phyloP scores from a whole-genome alignment of 1,140 invertebrate species.

The Drosophila sturtevanti region DNA sequence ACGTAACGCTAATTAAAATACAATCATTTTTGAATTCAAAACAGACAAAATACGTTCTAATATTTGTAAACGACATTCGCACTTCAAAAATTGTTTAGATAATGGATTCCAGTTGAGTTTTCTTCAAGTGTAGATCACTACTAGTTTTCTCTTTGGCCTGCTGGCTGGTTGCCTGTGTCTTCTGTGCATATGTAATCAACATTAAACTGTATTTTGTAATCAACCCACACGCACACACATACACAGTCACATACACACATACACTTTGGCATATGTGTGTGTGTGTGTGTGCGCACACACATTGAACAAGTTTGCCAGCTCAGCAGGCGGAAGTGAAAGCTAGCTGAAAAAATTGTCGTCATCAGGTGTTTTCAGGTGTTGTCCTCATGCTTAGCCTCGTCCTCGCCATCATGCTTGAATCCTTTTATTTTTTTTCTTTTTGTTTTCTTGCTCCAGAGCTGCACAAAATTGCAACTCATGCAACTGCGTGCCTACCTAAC shows the following conservation, averaged over 20 bases:
- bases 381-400: conserved; percentile 16
- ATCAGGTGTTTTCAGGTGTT: conserved; percentile 41
- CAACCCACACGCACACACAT: conserved; percentile 51
- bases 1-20: too few relatives aligned
- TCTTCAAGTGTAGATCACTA: conserved; percentile 10
- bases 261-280: neutral
- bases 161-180: conserved; percentile 32
- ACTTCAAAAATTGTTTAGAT: too few relatives aligned
- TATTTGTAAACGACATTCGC: too few relatives aligned
- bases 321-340: conserved; percentile 66
- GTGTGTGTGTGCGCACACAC: conserved; percentile 4
- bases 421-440: conserved; percentile 54
- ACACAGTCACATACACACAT: conserved; percentile 18
- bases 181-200: conserved; percentile 75
- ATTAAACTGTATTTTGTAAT: conserved; percentile 80
- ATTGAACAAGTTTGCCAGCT: conserved; percentile 60
- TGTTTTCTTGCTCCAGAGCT: conserved; percentile 2
- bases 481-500: conserved; percentile 18
- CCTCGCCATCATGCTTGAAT: conserved; percentile 14
- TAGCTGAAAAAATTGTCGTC: conserved; percentile 46
- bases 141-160: conserved; percentile 26
- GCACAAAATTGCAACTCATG: conserved; percentile 65
- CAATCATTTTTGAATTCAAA: too few relatives aligned
- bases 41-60: too few relatives aligned
- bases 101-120: too few relatives aligned